Conservation (phyloP, 2,113 vertebrate genomes). For the Clupea harengus region DNA sequence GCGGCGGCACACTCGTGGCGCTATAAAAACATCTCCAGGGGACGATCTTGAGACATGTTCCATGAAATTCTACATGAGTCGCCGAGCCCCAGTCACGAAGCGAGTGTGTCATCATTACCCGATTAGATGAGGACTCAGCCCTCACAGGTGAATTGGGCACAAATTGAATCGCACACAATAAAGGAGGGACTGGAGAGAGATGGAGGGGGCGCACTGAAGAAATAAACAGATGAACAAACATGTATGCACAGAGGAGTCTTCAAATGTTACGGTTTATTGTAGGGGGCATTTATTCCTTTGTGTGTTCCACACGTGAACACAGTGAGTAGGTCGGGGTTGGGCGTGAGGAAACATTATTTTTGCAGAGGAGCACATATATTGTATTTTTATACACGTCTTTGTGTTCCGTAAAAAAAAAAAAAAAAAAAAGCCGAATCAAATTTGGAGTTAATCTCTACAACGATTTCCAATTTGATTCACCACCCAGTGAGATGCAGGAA, state of each 20-base stretch:
- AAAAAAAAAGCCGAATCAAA: background rate
- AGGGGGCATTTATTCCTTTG: background rate
- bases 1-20: slow-evolving; percentile 45
- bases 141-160: slow-evolving; percentile 24
- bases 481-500: background rate
- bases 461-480: background rate
- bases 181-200: background rate
- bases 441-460: background rate
- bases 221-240: slow-evolving; percentile 3
- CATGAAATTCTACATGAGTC: slow-evolving; percentile 49
- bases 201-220: background rate
- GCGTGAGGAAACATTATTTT: background rate
- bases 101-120: slow-evolving; percentile 32
- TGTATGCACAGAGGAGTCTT: background rate
- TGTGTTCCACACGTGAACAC: slow-evolving; percentile 3
- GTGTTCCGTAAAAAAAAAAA: no score
- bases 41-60: slow-evolving; percentile 49
- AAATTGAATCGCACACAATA: slow-evolving; percentile 29
- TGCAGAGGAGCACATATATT: background rate
- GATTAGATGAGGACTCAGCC: slow-evolving; percentile 25
- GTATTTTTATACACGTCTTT: no score
- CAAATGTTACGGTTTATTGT: background rate
- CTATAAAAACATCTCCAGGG: slow-evolving; percentile 55
- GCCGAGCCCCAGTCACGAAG: slow-evolving; percentile 1
- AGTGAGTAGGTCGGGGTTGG: background rate